These are phyloP conservation scores for Danio tinwini DNA, from an alignment of 2,797 vertebrate species.

Conservation along the genomic window DNA sequence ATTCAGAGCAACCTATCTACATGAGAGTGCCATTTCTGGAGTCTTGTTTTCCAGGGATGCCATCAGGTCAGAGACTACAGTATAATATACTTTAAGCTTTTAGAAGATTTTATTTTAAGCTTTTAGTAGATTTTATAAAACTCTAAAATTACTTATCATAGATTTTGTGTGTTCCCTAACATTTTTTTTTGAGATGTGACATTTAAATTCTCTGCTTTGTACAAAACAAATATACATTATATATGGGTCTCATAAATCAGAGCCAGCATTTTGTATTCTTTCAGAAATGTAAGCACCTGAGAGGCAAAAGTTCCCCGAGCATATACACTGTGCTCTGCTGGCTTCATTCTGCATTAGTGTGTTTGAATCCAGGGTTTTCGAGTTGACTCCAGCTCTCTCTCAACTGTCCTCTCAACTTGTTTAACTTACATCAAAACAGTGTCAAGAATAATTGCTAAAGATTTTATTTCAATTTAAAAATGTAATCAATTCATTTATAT, in stretches of 20 bases:
- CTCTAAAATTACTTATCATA: not conserved
- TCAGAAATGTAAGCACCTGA: not conserved
- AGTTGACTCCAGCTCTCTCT: too few species aligned
- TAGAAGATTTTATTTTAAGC: not conserved
- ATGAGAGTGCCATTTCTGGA: constrained; percentile 74
- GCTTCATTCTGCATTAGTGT: not conserved
- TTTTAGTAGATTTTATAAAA: not conserved
- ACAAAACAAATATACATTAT: not conserved
- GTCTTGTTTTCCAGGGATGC: not conserved
- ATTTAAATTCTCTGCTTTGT: constrained; percentile 7
- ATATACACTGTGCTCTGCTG: not conserved
- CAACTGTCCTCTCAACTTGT: too few species aligned
- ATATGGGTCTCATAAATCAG: not conserved
- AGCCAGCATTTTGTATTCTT: not conserved
- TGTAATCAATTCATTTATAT: too few species aligned
- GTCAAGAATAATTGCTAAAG: too few species aligned
- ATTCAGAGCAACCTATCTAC: constrained; percentile 64
- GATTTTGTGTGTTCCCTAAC: not conserved
- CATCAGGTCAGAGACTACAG: constrained; percentile 58
- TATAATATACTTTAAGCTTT: not conserved
- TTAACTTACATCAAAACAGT: too few species aligned
- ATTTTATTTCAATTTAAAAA: too few species aligned
- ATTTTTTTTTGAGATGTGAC: too few species aligned
- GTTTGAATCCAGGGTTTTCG: not conserved
- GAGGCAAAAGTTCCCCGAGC: not conserved